phyloP scores from a whole-genome alignment of 1,140 invertebrate genomes.

The Argopecten irradians region DNA sequence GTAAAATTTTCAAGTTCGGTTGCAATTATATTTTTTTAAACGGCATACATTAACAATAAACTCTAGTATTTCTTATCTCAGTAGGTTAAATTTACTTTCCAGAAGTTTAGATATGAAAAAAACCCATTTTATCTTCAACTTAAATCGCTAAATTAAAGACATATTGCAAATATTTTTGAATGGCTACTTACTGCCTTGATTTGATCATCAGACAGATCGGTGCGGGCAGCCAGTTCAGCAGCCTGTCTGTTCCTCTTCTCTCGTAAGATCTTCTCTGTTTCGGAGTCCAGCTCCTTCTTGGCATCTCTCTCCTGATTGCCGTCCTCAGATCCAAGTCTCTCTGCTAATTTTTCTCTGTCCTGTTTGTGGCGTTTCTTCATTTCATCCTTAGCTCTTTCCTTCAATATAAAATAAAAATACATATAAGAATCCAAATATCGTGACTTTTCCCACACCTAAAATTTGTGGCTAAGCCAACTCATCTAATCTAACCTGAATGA shows the following conservation, averaged over 20 bases:
- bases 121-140: too few species aligned
- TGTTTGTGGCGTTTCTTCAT: constrained; percentile 66
- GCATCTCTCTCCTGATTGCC: constrained; percentile 58
- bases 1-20: too few species aligned
- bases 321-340: constrained; percentile 63
- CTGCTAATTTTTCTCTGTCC: constrained; percentile 60
- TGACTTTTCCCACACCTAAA: too few species aligned
- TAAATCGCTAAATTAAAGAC: too few species aligned
- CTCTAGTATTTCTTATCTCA: not conserved
- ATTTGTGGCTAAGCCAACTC: too few species aligned
- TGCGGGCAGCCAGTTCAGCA: constrained; percentile 67
- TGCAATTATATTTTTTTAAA: too few species aligned
- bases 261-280: constrained; percentile 65
- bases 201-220: constrained; percentile 70
- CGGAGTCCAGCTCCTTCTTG: constrained; percentile 56
- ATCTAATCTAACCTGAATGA: too few species aligned
- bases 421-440: too few species aligned
- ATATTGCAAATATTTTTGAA: not conserved
- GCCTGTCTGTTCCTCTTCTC: constrained; percentile 72
- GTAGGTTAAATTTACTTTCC: not conserved
- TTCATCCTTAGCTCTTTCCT: constrained; percentile 69
- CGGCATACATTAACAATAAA: not conserved
- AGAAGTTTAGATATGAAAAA: too few species aligned
- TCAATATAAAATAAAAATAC: not conserved
- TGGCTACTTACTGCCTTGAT: constrained; percentile 60